Evolutionary conservation across 2,888 invertebrate genomes (phyloP).

Genomic region (Amiota communis): DNA sequence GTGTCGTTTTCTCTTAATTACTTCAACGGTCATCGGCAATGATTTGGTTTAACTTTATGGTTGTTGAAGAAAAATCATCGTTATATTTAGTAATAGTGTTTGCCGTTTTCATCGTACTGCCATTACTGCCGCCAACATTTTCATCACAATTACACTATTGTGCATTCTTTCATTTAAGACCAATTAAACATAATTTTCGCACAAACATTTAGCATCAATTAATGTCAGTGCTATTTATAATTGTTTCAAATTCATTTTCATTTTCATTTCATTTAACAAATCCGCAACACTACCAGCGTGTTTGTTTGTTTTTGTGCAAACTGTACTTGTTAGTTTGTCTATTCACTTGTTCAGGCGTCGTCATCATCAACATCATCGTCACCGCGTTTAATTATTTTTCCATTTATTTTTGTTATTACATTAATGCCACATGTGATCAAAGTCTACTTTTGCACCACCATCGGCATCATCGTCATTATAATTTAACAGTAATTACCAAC

Average conservation of each 20-base stretch:
- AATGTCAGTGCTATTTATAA: neutral
- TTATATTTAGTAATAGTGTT: neutral
- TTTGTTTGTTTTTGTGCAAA: neutral
- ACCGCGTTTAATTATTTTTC: slow-evolving; percentile 8
- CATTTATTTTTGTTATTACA: slow-evolving; percentile 13
- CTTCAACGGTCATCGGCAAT: neutral
- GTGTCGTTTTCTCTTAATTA: neutral
- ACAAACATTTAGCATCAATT: slow-evolving; percentile 10
- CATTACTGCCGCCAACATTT: neutral
- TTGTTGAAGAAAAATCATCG: too few species aligned
- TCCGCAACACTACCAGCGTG: neutral
- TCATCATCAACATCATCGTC: neutral
- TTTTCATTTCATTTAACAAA: slow-evolving; percentile 13
- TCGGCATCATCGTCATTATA: slow-evolving; percentile 31
- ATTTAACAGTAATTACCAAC: slow-evolving; percentile 51
- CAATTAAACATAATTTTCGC: slow-evolving; percentile 1
- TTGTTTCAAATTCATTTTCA: neutral
- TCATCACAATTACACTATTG: neutral
- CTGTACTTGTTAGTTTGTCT: slow-evolving; percentile 3
- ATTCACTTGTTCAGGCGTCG: neutral
- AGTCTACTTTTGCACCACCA: neutral
- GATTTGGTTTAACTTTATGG: too few species aligned
- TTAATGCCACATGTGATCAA: neutral
- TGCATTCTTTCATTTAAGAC: neutral
- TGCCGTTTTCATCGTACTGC: neutral